phyloP scores from a whole-genome alignment of 2,113 vertebrate genomes.

The Cynoglossus semilaevis region DNA sequence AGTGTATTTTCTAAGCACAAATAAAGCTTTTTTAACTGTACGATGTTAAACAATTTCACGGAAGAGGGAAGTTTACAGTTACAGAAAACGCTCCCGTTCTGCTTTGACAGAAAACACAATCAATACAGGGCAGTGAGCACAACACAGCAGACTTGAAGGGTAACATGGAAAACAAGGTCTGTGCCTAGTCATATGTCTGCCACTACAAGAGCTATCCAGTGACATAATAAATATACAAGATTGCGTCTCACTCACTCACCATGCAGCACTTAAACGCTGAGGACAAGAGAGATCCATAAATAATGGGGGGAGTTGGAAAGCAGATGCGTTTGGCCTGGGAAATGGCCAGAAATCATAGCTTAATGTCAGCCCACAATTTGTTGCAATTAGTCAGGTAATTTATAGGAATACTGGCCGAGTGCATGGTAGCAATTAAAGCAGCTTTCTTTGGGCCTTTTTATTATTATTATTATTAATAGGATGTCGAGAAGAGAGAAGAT shows the following conservation, averaged over 20 bases:
- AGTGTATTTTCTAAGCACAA: constrained; percentile 6
- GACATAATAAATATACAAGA: constrained; percentile 69
- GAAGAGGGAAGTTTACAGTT: constrained; percentile 3
- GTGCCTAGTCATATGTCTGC: constrained; percentile 42
- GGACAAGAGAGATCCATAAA: constrained; percentile 74
- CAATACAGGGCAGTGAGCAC: constrained; percentile 39
- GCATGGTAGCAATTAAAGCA: constrained; percentile 79
- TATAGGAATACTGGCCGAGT: constrained; percentile 74
- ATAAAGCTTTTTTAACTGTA: background rate
- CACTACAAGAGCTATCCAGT: constrained; percentile 39
- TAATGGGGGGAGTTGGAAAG: constrained; percentile 65
- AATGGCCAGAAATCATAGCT: constrained; percentile 77
- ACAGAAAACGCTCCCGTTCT: constrained; percentile 34
- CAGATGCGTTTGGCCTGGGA: constrained; percentile 71
- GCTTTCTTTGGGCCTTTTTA: constrained; percentile 66
- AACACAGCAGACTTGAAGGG: constrained; percentile 34
- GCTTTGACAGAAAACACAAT: constrained; percentile 44
- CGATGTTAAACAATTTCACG: constrained; percentile 8
- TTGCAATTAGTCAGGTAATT: constrained; percentile 80
- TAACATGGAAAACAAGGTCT: constrained; percentile 53
- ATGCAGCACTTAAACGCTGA: constrained; percentile 65
- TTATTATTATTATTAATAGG: constrained; percentile 72
- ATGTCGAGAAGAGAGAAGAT: constrained; percentile 63
- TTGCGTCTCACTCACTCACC: constrained; percentile 66
- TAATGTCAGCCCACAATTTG: constrained; percentile 81